Conservation (phyloP, 1,140 invertebrate species). For the Aphis gossypii region DNA sequence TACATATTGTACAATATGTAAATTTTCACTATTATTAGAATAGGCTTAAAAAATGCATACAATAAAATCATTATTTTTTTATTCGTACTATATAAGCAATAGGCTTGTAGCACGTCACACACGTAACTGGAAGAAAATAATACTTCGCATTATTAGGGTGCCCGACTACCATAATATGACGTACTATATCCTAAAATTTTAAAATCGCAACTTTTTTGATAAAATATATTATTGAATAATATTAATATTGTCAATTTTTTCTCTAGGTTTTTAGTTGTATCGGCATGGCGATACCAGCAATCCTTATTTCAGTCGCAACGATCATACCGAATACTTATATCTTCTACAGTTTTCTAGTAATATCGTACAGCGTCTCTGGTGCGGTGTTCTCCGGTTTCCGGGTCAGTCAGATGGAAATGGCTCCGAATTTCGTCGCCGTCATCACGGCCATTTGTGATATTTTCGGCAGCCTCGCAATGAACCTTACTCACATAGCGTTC, state of each 20-base stretch:
- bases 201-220: neutral
- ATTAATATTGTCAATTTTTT: neutral
- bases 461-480: neutral
- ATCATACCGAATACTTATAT: too few relatives aligned
- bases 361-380: neutral
- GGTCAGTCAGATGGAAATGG: conserved; percentile 32
- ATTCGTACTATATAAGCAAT: too few relatives aligned
- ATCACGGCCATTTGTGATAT: conserved; percentile 9
- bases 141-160: neutral
- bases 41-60: too few relatives aligned
- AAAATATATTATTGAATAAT: neutral
- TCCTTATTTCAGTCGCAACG: neutral
- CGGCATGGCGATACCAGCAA: conserved; percentile 6
- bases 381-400: conserved; percentile 47
- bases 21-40: too few relatives aligned
- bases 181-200: neutral
- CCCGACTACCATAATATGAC: neutral
- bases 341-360: neutral
- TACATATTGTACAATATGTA: too few relatives aligned
- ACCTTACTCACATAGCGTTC: neutral
- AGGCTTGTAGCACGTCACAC: too few relatives aligned
- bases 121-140: too few relatives aligned
- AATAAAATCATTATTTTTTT: too few relatives aligned
- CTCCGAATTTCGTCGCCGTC: conserved; percentile 14
- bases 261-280: neutral